phyloP scores from a whole-genome alignment of 2,888 invertebrate species.

The Cataglyphis livida region DNA sequence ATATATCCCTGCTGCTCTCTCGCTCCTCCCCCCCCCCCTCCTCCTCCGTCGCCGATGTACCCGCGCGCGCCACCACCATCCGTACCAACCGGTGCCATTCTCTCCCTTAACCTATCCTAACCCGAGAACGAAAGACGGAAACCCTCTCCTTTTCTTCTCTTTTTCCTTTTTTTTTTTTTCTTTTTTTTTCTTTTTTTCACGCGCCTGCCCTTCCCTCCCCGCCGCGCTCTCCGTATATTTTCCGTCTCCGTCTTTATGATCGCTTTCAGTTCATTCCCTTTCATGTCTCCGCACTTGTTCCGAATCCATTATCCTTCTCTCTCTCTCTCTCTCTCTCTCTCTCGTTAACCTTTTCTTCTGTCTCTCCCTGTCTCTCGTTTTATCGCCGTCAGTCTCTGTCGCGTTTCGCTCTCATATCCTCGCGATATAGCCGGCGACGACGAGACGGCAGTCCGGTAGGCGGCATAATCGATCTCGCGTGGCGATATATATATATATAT shows the following conservation, averaged over 20 bases:
- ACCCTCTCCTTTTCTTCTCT: constrained; percentile 5
- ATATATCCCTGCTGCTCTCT: constrained; percentile 23
- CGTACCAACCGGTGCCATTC: constrained; percentile 80
- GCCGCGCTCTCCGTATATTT: not conserved
- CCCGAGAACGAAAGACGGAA: constrained; percentile 68
- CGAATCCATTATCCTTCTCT: constrained; percentile 11
- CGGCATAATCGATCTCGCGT: constrained; percentile 57
- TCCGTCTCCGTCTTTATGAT: constrained; percentile 23
- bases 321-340: not conserved
- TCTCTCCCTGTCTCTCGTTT: constrained; percentile 17
- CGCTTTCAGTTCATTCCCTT: constrained; percentile 23
- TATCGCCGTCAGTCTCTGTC: constrained; percentile 25
- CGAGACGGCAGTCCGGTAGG: constrained; percentile 41
- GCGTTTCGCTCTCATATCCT: constrained; percentile 33
- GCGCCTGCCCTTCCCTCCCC: not conserved
- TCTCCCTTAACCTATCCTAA: constrained; percentile 78
- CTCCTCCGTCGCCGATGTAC: not conserved
- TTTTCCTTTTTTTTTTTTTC: too few relatives aligned
- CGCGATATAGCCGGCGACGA: constrained; percentile 35
- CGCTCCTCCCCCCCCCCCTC: constrained; percentile 61
- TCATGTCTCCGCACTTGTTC: constrained; percentile 1
- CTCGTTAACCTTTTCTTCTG: not conserved
- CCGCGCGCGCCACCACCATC: constrained; percentile 46
- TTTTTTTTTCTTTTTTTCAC: constrained; percentile 36
- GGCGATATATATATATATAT: constrained; percentile 25